These are phyloP conservation scores for Thunnus thynnus DNA, from an alignment of 2,113 vertebrate genomes.

Conservation along the genomic window DNA sequence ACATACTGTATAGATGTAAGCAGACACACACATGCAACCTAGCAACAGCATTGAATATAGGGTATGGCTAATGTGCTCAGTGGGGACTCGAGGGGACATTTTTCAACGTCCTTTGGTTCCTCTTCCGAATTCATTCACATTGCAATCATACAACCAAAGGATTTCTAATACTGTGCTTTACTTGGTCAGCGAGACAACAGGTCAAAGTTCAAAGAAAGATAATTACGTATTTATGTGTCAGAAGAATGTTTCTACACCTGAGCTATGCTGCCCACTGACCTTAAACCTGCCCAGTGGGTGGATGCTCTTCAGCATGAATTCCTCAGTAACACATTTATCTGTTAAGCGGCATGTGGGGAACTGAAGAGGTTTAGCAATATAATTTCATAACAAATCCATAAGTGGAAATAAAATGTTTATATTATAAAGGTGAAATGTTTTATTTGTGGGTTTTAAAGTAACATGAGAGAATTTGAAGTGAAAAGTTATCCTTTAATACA, in stretches of 20 bases:
- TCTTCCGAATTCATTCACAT: not conserved
- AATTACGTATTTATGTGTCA: slow-evolving; percentile 1
- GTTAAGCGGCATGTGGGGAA: not conserved
- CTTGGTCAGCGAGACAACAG: not conserved
- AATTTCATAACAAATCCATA: not conserved
- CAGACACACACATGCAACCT: slow-evolving; percentile 12
- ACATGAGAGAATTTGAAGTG: not conserved
- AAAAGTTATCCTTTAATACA: not conserved
- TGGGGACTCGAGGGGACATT: not conserved
- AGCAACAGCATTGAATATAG: not conserved
- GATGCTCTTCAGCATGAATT: slow-evolving; percentile 24
- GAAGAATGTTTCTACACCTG: slow-evolving; percentile 29
- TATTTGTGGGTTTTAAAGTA: slow-evolving; percentile 9
- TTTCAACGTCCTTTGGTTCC: not conserved
- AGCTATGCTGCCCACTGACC: slow-evolving; percentile 19
- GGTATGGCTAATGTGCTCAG: slow-evolving; percentile 23
- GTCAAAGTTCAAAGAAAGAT: slow-evolving; percentile 26
- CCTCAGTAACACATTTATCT: not conserved
- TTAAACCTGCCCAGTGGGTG: slow-evolving; percentile 22
- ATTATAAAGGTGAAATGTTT: not conserved
- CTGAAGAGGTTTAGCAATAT: slow-evolving; percentile 14
- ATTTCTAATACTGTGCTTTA: not conserved
- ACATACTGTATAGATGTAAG: slow-evolving; percentile 1
- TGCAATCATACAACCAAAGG: not conserved
- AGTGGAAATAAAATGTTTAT: not conserved